Evolutionary conservation across 2,113 vertebrate genomes (phyloP).

Genomic region (Columbina picui): DNA sequence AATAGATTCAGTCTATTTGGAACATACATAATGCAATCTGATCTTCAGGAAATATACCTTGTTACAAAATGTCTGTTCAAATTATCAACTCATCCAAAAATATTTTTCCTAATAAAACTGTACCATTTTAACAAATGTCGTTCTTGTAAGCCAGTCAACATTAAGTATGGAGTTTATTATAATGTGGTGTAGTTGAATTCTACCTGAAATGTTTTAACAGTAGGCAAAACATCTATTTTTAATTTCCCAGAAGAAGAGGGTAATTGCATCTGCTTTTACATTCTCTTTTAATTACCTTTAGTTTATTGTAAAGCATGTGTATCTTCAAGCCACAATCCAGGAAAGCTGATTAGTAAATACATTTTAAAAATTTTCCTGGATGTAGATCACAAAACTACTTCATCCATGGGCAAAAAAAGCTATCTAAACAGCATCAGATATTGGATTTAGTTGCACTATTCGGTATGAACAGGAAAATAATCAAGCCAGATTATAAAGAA

Average conservation of each 20-base stretch:
- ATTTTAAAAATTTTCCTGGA: background rate
- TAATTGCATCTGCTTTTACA: background rate
- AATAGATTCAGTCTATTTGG: background rate
- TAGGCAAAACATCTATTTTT: background rate
- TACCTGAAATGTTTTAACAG: background rate
- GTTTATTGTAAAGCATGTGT: background rate
- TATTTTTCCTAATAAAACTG: background rate
- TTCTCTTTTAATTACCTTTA: background rate
- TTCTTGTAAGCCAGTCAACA: background rate
- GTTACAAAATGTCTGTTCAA: background rate
- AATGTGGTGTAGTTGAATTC: background rate
- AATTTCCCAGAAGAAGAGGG: background rate
- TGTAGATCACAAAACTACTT: background rate
- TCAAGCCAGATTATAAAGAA: background rate
- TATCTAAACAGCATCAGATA: background rate
- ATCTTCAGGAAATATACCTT: background rate
- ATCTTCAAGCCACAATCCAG: background rate
- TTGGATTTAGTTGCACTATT: background rate
- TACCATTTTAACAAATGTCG: background rate
- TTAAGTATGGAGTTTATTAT: background rate
- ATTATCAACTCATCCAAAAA: background rate
- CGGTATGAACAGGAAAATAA: background rate
- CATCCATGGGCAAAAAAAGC: background rate
- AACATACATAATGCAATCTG: background rate
- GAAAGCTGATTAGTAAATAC: background rate